Percentiles rank a stretch among this genome's conserved stretches.
Evolutionary conservation across 2,113 vertebrate species (phyloP).

Genomic region (Pelecanoides urinatrix): DNA sequence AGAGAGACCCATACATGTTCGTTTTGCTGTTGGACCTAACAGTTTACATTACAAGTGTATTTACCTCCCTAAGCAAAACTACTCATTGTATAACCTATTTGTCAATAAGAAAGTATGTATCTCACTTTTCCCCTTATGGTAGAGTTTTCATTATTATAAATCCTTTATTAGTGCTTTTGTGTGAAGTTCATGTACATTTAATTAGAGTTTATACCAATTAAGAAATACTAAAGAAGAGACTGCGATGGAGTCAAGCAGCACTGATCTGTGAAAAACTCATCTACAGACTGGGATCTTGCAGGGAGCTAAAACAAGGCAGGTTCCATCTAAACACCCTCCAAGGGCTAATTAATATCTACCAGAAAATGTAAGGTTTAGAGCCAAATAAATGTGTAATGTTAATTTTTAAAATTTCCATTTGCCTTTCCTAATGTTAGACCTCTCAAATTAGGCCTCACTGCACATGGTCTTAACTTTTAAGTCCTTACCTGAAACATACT

Average conservation of each 20-base stretch:
- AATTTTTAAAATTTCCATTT: neutral
- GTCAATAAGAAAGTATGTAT: neutral
- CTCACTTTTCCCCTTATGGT: neutral
- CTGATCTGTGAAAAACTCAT: neutral
- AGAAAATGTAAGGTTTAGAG: neutral
- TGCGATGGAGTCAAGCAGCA: neutral
- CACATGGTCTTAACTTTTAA: neutral
- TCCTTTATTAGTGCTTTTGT: neutral
- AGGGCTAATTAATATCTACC: neutral
- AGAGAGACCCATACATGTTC: neutral
- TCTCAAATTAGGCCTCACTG: neutral
- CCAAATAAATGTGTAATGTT: neutral
- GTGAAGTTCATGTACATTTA: neutral
- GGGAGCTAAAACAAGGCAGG: neutral
- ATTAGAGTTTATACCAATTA: neutral
- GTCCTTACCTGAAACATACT: neutral
- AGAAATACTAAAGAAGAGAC: neutral
- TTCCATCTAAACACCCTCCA: neutral
- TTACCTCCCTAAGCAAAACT: neutral
- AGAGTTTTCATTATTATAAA: neutral
- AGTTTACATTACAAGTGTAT: neutral
- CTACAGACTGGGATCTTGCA: neutral
- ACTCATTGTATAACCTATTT: neutral
- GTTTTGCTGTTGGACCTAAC: neutral
- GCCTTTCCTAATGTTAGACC: neutral